phyloP scores from a whole-genome alignment of 2,797 vertebrate species.

The Hoplostethus mediterraneus region DNA sequence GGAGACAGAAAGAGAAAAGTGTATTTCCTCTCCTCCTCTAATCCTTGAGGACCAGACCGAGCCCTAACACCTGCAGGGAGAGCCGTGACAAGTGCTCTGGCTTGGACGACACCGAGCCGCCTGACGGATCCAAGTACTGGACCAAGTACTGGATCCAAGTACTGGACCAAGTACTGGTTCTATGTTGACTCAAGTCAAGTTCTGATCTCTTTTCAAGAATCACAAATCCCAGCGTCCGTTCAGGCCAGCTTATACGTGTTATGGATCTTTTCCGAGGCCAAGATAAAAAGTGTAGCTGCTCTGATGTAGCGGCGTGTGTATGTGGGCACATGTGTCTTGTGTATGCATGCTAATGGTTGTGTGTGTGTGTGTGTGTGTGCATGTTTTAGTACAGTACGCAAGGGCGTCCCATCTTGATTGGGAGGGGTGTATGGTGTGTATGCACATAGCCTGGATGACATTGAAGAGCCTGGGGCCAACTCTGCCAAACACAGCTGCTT shows the following conservation, averaged over 20 bases:
- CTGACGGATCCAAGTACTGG: conserved; percentile 13
- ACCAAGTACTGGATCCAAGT: no score
- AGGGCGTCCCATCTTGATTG: conserved; percentile 14
- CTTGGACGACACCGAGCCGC: conserved; percentile 32
- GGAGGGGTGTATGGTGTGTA: conserved; percentile 52
- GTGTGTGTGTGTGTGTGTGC: conserved; percentile 3
- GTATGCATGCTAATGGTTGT: not conserved
- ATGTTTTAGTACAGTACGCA: not conserved
- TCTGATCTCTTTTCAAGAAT: conserved; percentile 34
- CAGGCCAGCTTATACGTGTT: not conserved
- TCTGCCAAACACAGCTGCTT: conserved; percentile 80
- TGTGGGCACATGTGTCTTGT: not conserved
- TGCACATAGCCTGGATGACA: conserved; percentile 70
- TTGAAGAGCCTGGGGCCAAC: conserved; percentile 69
- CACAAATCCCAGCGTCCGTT: conserved; percentile 25
- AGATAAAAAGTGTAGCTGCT: conserved; percentile 1
- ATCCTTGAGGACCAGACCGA: conserved; percentile 59
- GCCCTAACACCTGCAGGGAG: conserved; percentile 62
- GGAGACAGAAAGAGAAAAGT: conserved; percentile 56
- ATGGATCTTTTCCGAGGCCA: not conserved
- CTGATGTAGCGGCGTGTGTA: not conserved
- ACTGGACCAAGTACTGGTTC: conserved; percentile 11
- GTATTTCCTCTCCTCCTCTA: conserved; percentile 67
- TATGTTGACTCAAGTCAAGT: conserved; percentile 33
- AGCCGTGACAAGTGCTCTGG: conserved; percentile 43